phyloP scores from a whole-genome alignment of 2,113 vertebrate genomes.

The Salvator merianae region DNA sequence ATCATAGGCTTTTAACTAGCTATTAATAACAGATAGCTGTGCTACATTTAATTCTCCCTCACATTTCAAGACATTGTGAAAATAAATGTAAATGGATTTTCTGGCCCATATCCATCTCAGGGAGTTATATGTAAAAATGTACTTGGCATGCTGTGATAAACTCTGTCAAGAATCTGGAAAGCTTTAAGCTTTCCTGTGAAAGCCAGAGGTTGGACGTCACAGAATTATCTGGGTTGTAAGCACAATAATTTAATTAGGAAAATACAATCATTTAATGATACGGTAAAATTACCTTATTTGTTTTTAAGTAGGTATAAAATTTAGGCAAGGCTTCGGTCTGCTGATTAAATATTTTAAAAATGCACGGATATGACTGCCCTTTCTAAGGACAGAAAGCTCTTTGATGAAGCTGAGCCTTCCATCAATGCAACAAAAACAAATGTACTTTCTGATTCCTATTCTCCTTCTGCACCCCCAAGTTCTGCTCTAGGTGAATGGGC shows the following conservation, averaged over 20 bases:
- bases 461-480: background rate
- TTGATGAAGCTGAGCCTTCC: background rate
- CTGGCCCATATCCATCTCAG: background rate
- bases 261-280: background rate
- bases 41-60: background rate
- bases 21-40: background rate
- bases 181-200: constrained; percentile 3
- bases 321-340: background rate
- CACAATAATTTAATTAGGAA: background rate
- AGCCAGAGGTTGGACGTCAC: background rate
- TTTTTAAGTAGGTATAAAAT: background rate
- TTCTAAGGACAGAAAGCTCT: background rate
- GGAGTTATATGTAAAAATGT: background rate
- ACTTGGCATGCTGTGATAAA: constrained; percentile 5
- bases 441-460: background rate
- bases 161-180: background rate
- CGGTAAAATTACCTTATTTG: background rate
- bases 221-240: background rate
- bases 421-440: background rate
- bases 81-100: constrained; percentile 23
- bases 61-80: background rate
- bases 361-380: background rate
- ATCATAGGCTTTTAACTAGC: background rate
- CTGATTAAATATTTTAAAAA: background rate
- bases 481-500: background rate